Percentiles rank a stretch among this genome's conserved stretches.
Conservation (phyloP, 2,888 invertebrate genomes). For the Adelognathus sp. region DNA sequence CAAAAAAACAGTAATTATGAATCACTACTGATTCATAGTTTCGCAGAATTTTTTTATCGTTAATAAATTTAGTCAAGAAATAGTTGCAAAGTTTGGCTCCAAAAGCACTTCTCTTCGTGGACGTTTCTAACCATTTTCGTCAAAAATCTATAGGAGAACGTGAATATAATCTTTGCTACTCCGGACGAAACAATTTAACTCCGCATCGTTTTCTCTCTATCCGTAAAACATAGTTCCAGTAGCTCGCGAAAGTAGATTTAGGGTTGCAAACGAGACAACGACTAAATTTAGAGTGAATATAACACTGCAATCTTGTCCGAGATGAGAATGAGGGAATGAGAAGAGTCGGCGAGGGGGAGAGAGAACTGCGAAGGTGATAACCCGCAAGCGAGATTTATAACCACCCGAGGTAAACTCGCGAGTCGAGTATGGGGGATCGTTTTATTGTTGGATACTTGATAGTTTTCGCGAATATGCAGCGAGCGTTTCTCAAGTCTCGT, state of each 20-base stretch:
- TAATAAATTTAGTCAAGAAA: neutral
- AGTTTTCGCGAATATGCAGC: slow-evolving; percentile 63
- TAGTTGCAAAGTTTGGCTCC: neutral
- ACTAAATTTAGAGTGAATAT: slow-evolving; percentile 72
- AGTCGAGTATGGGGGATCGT: slow-evolving; percentile 56
- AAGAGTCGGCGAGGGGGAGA: slow-evolving; percentile 15
- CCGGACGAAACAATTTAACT: neutral
- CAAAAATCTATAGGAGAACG: neutral
- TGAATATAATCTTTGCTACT: too few relatives aligned
- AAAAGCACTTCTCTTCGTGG: too few relatives aligned
- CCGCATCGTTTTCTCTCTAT: neutral
- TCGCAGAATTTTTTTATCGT: too few relatives aligned
- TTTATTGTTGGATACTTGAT: slow-evolving; percentile 72
- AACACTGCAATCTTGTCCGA: slow-evolving; percentile 51
- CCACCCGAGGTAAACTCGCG: slow-evolving; percentile 48
- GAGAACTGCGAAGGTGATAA: slow-evolving; percentile 61
- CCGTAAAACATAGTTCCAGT: slow-evolving; percentile 61
- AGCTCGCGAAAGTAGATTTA: slow-evolving; percentile 71
- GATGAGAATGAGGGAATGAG: slow-evolving; percentile 45
- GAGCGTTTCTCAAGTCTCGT: slow-evolving; percentile 1
- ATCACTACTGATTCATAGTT: too few relatives aligned
- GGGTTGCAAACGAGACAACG: slow-evolving; percentile 70
- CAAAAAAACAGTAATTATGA: too few relatives aligned
- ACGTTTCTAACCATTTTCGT: neutral
- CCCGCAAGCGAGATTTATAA: slow-evolving; percentile 70